These are phyloP conservation scores for Limanda limanda DNA, from an alignment of 2,113 vertebrate genomes.

Conservation along the genomic window DNA sequence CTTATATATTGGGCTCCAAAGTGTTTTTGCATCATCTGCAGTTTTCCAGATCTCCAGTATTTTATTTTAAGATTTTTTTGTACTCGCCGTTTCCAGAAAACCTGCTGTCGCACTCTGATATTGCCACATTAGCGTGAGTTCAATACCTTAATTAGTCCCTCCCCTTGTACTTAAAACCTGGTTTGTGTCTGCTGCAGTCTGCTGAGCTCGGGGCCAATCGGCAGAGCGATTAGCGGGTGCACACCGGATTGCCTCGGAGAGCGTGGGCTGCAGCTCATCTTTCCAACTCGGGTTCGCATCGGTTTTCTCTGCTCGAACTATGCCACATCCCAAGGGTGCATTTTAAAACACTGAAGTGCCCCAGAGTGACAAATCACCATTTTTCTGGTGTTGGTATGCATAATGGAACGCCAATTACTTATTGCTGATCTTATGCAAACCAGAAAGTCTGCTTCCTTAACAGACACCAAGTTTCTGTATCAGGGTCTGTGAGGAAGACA, in stretches of 20 bases:
- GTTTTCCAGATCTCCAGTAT: neutral
- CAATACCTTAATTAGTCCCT: conserved; percentile 29
- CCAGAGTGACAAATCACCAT: conserved; percentile 79
- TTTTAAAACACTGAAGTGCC: conserved; percentile 73
- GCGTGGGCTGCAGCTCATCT: conserved; percentile 65
- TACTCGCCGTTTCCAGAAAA: neutral
- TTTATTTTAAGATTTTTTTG: neutral
- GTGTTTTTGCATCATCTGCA: neutral
- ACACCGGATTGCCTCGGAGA: conserved; percentile 70
- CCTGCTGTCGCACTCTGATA: conserved; percentile 4
- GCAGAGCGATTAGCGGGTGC: conserved; percentile 62
- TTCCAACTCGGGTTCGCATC: conserved; percentile 65
- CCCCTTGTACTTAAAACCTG: conserved; percentile 29
- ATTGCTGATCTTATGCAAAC: conserved; percentile 72
- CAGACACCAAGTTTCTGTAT: conserved; percentile 30
- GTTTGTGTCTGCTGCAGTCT: conserved; percentile 36
- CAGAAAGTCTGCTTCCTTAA: conserved; percentile 31
- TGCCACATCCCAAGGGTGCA: conserved; percentile 75
- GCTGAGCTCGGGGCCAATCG: conserved; percentile 60
- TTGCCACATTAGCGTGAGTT: conserved; percentile 24
- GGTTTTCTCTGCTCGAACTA: conserved; percentile 71
- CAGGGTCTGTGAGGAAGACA: conserved; percentile 40
- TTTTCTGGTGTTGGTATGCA: conserved; percentile 77
- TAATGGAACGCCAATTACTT: conserved; percentile 75
- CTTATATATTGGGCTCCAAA: neutral